Conservation (phyloP, 2,888 invertebrate species). For the Chymomyza amoena region DNA sequence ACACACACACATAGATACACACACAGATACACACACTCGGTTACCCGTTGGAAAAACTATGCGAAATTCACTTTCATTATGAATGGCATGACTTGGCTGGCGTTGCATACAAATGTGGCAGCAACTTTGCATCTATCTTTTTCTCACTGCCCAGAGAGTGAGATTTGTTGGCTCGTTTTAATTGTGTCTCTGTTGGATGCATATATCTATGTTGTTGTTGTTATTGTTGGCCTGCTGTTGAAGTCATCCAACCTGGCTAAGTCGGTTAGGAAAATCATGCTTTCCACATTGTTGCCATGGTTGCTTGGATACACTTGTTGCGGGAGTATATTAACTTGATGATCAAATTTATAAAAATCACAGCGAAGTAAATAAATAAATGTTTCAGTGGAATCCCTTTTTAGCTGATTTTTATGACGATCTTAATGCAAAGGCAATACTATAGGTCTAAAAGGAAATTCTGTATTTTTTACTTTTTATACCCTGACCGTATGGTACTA, state of each 20-base stretch:
- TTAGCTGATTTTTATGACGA: no score
- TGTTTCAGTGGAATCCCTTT: no score
- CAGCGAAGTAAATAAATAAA: no score
- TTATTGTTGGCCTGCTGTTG: slow-evolving; percentile 11
- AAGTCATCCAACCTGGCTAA: slow-evolving; percentile 66
- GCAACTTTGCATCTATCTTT: neutral
- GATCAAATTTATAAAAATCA: neutral
- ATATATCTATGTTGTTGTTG: neutral
- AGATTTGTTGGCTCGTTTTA: neutral
- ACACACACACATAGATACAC: slow-evolving; percentile 20
- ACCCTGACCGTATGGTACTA: no score
- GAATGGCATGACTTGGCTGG: slow-evolving; percentile 49
- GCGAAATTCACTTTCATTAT: slow-evolving; percentile 78
- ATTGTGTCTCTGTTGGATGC: neutral
- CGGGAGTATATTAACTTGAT: slow-evolving; percentile 9
- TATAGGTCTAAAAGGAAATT: no score
- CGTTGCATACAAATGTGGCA: slow-evolving; percentile 66
- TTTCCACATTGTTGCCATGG: slow-evolving; percentile 43
- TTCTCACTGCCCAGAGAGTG: neutral
- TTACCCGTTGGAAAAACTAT: slow-evolving; percentile 40
- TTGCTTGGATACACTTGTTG: neutral
- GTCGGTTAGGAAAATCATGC: slow-evolving; percentile 58
- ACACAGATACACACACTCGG: slow-evolving; percentile 16
- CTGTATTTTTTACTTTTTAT: no score
- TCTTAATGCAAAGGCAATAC: no score